Evolutionary conservation across 2,113 vertebrate species (phyloP).

Genomic region (Jaculus jaculus): DNA sequence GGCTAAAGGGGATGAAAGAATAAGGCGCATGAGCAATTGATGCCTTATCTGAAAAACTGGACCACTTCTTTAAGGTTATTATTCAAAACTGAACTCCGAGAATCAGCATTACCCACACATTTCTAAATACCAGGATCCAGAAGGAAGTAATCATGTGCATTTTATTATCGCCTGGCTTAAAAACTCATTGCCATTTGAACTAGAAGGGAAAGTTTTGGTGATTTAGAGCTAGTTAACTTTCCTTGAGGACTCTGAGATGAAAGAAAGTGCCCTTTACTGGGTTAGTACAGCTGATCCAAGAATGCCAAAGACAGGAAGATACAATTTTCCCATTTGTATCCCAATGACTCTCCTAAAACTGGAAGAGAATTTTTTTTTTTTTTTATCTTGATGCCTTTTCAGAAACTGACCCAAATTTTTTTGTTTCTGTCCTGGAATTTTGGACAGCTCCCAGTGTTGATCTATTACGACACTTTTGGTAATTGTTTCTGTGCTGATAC

Average conservation of each 20-base stretch:
- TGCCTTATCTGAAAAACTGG: background rate
- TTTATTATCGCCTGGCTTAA: background rate
- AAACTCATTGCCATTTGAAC: background rate
- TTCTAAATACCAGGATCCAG: background rate
- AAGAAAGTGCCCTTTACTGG: background rate
- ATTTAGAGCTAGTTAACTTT: constrained; percentile 2
- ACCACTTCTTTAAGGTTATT: background rate
- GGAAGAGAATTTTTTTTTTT: no score
- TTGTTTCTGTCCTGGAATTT: constrained; percentile 3
- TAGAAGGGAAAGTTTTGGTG: background rate
- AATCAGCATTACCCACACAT: background rate
- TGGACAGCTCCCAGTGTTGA: background rate
- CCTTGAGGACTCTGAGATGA: background rate
- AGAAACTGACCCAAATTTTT: background rate
- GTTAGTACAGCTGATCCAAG: background rate
- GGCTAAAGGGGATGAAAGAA: background rate
- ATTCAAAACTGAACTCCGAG: background rate
- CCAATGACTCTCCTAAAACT: background rate
- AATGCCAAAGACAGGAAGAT: background rate
- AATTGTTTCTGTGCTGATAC: background rate
- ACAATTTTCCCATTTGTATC: background rate
- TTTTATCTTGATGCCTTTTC: accelerated
- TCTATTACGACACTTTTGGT: background rate
- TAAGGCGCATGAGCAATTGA: background rate
- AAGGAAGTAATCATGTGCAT: background rate